Base-by-base conservation (phyloP, 2,797 vertebrate species). In the Bradypus variegatus region DNA sequence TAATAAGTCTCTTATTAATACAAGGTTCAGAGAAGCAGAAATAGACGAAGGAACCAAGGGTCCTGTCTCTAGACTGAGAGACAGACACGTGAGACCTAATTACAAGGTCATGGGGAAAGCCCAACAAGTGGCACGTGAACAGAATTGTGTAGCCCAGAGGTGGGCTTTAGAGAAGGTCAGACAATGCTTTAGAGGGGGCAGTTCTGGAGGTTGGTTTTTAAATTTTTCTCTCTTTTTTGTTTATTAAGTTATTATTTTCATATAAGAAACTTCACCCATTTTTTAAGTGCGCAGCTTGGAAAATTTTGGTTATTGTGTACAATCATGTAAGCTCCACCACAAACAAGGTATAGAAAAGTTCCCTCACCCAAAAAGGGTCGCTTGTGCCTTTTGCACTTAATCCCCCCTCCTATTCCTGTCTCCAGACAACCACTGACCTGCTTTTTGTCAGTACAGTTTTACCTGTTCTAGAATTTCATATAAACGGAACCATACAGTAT, bases 291-390 rank as follows among this genome's bases (percentile, higher is more conserved):
- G 8, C 29, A 2, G n/a, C 65, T 41, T 31, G 82, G 12, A 6
- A 38, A 36, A 27, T 62, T 21, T n/a, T 19, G n/a, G 29, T 27
- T 19, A 14, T 31, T 36, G 5, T 25, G 31, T 2, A 3, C 36
- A 36, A 7, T n/a, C 45, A 0, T 0, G 1, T 29, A 4, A 19
- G 10, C 25, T 18, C 60, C 16, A 7, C 23, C 12, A 13, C 1
- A 1, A 23, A 48, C n/a, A 29, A 70, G 36, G 16, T 8, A 9
- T 1, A 25, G 6, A 18, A 25, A 11, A 0, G 1, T 31, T 38
- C 18, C 64, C 62, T 14, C 27, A 14, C 13, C 70, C 5, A 3
- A 1, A 14, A 45, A 21, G 31, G 13, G 36, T 14, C 58, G 78
- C n/a, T 10, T 50, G 64, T 1, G 23, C 29, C 45, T 48, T 58